A percentile compares a stretch with the other conserved stretches of the same genome.
Conservation (phyloP, 1,140 invertebrate genomes). For the Pararge aegeria region DNA sequence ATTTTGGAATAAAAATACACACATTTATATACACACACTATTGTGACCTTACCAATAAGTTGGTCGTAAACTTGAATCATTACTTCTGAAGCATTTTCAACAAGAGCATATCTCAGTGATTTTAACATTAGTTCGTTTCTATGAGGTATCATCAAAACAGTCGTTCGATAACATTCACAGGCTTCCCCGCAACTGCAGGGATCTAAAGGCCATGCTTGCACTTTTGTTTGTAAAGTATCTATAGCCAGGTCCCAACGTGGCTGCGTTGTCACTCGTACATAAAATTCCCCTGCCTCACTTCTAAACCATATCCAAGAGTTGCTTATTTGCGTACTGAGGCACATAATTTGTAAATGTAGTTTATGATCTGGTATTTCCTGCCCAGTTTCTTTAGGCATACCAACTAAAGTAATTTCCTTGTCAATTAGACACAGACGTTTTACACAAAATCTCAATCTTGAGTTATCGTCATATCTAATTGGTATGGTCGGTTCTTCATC, state of each 20-base stretch:
- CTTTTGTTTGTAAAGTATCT: slow-evolving; percentile 54
- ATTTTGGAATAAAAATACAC: no score
- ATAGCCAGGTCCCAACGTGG: slow-evolving; percentile 61
- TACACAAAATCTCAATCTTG: slow-evolving; percentile 47
- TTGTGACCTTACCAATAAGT: slow-evolving; percentile 58
- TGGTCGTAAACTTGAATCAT: slow-evolving; percentile 65
- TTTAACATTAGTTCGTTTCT: slow-evolving; percentile 63
- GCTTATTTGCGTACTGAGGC: slow-evolving; percentile 54
- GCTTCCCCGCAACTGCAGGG: slow-evolving; percentile 64
- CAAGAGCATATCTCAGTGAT: slow-evolving; percentile 54
- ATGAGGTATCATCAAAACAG: slow-evolving; percentile 60
- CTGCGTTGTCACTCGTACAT: slow-evolving; percentile 59
- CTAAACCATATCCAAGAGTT: slow-evolving; percentile 68
- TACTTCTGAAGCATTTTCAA: slow-evolving; percentile 51
- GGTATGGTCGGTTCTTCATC: slow-evolving; percentile 61
- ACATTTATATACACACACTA: no score
- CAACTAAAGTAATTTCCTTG: slow-evolving; percentile 54
- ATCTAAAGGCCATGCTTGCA: slow-evolving; percentile 55
- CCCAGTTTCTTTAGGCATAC: slow-evolving; percentile 49
- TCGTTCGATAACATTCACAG: slow-evolving; percentile 64
- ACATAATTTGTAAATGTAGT: slow-evolving; percentile 58
- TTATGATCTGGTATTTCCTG: slow-evolving; percentile 58
- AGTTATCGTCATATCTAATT: slow-evolving; percentile 41
- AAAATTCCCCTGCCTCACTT: slow-evolving; percentile 63
- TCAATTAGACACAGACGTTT: slow-evolving; percentile 58